These are phyloP conservation scores for Macaria notata DNA, from an alignment of 2,888 invertebrate species.

Conservation along the genomic window DNA sequence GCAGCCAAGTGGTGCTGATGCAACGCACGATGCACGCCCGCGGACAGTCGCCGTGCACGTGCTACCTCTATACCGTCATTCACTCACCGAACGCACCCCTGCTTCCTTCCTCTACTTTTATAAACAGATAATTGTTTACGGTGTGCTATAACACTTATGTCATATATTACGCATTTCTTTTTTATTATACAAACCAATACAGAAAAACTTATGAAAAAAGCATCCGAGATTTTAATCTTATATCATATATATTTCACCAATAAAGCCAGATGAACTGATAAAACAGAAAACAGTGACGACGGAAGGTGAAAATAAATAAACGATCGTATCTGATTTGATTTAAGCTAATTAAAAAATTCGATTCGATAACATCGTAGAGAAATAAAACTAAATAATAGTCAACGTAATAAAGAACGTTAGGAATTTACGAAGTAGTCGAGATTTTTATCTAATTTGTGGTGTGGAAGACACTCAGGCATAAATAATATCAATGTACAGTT, in stretches of 20 bases:
- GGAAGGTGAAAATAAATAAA: slow-evolving; percentile 12
- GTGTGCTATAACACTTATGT: neutral
- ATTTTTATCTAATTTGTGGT: too few relatives aligned
- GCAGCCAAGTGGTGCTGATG: neutral
- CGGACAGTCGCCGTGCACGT: neutral
- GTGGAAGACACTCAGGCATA: too few relatives aligned
- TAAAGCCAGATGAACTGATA: slow-evolving; percentile 2
- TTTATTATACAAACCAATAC: too few relatives aligned
- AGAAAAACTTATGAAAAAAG: too few relatives aligned
- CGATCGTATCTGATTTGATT: slow-evolving; percentile 1
- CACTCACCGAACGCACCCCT: neutral
- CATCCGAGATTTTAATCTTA: too few relatives aligned
- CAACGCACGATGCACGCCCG: neutral
- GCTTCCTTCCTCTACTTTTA: neutral
- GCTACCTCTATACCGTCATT: too few relatives aligned
- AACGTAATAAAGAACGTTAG: slow-evolving; percentile 1
- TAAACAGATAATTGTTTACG: neutral
- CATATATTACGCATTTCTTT: too few relatives aligned
- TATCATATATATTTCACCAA: too few relatives aligned
- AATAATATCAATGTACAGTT: too few relatives aligned
- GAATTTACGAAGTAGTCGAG: too few relatives aligned
- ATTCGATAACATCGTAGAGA: too few relatives aligned
- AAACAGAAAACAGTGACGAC: slow-evolving; percentile 6
- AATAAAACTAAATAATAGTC: neutral
- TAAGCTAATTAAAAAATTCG: slow-evolving; percentile 1